Base-by-base conservation (phyloP, 2,113 vertebrate genomes). In the Osmerus eperlanus region DNA sequence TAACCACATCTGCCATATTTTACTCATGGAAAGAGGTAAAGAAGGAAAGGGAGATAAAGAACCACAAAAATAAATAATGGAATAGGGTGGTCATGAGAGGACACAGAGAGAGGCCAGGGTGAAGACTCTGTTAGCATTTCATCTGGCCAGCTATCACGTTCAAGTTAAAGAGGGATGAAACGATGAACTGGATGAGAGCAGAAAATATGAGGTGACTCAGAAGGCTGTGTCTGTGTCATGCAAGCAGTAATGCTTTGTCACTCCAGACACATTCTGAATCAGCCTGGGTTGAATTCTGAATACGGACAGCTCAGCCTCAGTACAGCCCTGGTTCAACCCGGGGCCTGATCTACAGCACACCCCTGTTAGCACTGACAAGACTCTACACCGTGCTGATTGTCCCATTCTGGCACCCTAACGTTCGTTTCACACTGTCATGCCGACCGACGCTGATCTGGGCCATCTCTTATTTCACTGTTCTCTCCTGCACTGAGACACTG, bases 101-200 rank as follows among this genome's bases (percentile, higher is more conserved):
- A 32, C 14, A 32, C 68, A 68, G 58, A 61, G n/a, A 68, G 28
- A 53, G 19, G 56, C n/a, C 59, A 71, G 4, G 54, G 62, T 23
- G 60, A 63, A 71, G 36, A 65, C 68, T 61, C 53, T 29, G 53
- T 67, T 18, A 71, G 36, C 4, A 41, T 41, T 41, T 61, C 55
- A 71, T 71, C 36, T 65, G 55, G 54, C 60, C 32, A 61, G 52
- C 67, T 71, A 76, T 76, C 68, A 67, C 74, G 53, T 32, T 76
- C 68, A 67, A 68, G 53, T 32, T 76, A 68, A 76, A 66, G 36
- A 60, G 59, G 54, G 29, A 71, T 21, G 70, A 62, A 67, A 54
- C 60, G 55, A 74, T 65, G 61, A 51, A 25, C 61, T 54, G 18
- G 64, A 54, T 55, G 56, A 13, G 21, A 16, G 67, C 67, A 53